Evolutionary conservation across 2,113 vertebrate genomes (phyloP).

Genomic region (Dasyurus viverrinus): DNA sequence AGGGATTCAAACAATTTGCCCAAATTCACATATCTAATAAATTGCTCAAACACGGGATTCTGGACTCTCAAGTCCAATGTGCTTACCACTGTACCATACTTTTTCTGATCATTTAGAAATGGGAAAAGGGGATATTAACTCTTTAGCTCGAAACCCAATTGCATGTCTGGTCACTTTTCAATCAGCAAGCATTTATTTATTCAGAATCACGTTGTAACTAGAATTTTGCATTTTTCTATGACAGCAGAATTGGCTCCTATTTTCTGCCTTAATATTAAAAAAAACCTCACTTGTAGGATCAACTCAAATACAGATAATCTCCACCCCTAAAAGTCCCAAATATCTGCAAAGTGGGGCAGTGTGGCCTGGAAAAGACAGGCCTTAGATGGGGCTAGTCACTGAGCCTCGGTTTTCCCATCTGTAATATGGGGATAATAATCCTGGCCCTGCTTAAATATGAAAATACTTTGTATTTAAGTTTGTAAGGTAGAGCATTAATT

Average conservation of each 20-base stretch:
- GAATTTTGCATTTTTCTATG: not conserved
- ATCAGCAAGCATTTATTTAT: not conserved
- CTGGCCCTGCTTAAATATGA: rapidly evolving
- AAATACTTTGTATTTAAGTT: not conserved
- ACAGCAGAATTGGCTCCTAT: not conserved
- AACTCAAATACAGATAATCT: not conserved
- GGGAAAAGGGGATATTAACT: not conserved
- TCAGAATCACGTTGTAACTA: not conserved
- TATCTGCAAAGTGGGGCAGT: not conserved
- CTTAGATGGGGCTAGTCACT: not conserved
- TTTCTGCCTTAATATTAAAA: not conserved
- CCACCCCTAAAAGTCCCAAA: not conserved
- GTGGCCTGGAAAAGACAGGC: not conserved
- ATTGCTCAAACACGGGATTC: not conserved
- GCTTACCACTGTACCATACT: not conserved
- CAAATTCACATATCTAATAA: not conserved
- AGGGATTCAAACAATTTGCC: not conserved
- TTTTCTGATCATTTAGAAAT: not conserved
- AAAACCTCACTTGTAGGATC: not conserved
- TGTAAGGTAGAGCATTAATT: not conserved
- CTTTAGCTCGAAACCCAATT: not conserved
- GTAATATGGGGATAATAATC: not conserved
- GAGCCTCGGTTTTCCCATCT: not conserved
- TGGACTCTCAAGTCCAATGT: not conserved
- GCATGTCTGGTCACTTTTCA: not conserved